phyloP scores from a whole-genome alignment of 2,888 invertebrate genomes.

The Pardosa pseudoannulata region DNA sequence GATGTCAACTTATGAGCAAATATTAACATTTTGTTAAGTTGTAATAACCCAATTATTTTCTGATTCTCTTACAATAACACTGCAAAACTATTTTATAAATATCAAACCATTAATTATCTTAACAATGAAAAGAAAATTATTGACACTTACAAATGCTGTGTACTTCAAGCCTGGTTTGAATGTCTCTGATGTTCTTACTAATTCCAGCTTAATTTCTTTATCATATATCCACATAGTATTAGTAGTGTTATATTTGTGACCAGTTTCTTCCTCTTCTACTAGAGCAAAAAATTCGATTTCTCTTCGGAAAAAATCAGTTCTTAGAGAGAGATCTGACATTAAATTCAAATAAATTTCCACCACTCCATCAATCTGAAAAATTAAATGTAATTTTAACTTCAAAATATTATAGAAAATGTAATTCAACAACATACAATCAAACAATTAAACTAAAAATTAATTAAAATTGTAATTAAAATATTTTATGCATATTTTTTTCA shows the following conservation, averaged over 20 bases:
- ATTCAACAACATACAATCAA: background rate
- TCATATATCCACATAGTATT: slow-evolving; percentile 86
- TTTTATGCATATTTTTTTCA: no score
- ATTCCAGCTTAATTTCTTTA: slow-evolving; percentile 85
- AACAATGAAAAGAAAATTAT: no score
- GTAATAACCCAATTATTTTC: no score
- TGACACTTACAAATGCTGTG: slow-evolving; percentile 84
- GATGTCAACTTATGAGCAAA: no score
- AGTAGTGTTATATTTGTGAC: slow-evolving; percentile 88
- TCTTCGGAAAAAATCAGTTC: slow-evolving; percentile 86
- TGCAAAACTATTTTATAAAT: no score
- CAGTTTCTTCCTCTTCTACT: slow-evolving; percentile 92
- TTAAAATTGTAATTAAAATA: background rate
- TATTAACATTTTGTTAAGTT: no score
- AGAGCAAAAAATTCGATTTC: slow-evolving; percentile 90
- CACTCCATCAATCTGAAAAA: slow-evolving; percentile 82
- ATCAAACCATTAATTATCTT: no score
- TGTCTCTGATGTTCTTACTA: slow-evolving; percentile 88
- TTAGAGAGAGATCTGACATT: slow-evolving; percentile 84
- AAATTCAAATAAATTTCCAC: slow-evolving; percentile 88
- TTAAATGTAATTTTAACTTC: slow-evolving; percentile 15
- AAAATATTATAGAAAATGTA: no score
- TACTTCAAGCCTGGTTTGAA: slow-evolving; percentile 93
- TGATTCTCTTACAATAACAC: no score
- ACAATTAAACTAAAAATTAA: background rate